Evolutionary conservation across 2,888 invertebrate genomes (phyloP), one percentile per base, ranked within the genome.

Genomic region (Drosophila demipolita): DNA sequence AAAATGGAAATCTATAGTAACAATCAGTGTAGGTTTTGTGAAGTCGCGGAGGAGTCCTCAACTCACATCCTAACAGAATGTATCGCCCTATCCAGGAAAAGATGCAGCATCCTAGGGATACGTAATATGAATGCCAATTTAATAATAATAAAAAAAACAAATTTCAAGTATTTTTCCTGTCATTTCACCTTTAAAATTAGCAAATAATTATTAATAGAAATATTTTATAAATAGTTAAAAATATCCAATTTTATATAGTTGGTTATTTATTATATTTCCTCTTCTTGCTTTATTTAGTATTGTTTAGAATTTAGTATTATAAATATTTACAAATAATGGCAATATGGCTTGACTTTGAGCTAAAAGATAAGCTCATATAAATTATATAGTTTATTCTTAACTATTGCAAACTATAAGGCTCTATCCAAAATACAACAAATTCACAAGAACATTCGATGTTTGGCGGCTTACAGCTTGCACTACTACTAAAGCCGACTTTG

Each of bases 311-410:
- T 23, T 23, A 23, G 23, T 23, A 23, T 2, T 29, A 29, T 29
- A 29, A 29, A 29, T 85, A 90, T 89, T 66, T 90, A 85, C 62
- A 84, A 67, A 60, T 83, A 89, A 90, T 85, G 90, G 89, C 84
- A 90, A 90, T 80, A 66, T 74, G 80, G 86, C 80, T 85, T 63
- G 64, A 57, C 58, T 66, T 57, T 11, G 42, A n/a, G 38, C 29
- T 52, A n/a, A 50, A 61, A 71, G 57, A 58, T 61, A 45, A 52
- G 57, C 49, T 64, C 23, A 49, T 50, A 66, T 83, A 73, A 73
- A 66, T 59, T 68, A 73, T 40, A 49, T 55, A 59, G 48, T 45
- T 36, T 35, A 58, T n/a, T 20, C 26, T 59, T 57, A 53, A 52
- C 6, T 29, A 66, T 58, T 70, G 67, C 36, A 87, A 74, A 60